These are phyloP conservation scores for Ceryle rudis DNA, from an alignment of 2,797 vertebrate genomes.

Conservation along the genomic window DNA sequence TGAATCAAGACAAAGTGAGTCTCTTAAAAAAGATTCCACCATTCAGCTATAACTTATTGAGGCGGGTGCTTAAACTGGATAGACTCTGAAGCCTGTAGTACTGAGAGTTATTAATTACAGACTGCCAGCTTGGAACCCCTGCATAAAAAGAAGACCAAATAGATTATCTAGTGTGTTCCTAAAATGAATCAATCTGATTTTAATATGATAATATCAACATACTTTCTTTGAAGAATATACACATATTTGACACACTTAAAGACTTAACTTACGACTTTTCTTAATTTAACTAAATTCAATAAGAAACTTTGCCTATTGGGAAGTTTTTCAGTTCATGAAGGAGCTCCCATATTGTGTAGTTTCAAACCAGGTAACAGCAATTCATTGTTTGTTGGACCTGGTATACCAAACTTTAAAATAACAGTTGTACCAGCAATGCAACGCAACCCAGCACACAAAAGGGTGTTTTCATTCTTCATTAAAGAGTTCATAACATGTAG, in stretches of 20 bases:
- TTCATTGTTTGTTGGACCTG: conserved; percentile 25
- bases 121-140: background rate
- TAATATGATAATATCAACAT: background rate
- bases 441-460: conserved; percentile 20
- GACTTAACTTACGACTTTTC: background rate
- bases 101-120: background rate
- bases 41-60: rapidly evolving
- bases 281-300: background rate
- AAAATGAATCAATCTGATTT: background rate
- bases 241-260: background rate
- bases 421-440: background rate
- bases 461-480: conserved; percentile 29
- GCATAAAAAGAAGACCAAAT: background rate
- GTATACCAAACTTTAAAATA: conserved; percentile 17
- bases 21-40: background rate
- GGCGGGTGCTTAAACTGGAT: background rate
- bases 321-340: conserved; percentile 14
- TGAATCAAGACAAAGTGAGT: background rate
- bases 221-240: background rate
- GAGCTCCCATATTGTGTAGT: background rate
- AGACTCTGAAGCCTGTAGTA: rapidly evolving
- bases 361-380: background rate
- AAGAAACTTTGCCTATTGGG: background rate
- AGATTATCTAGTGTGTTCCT: background rate
- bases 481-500: conserved; percentile 24